Base-by-base conservation (phyloP, 2,888 invertebrate species). In the Helleia helle region DNA sequence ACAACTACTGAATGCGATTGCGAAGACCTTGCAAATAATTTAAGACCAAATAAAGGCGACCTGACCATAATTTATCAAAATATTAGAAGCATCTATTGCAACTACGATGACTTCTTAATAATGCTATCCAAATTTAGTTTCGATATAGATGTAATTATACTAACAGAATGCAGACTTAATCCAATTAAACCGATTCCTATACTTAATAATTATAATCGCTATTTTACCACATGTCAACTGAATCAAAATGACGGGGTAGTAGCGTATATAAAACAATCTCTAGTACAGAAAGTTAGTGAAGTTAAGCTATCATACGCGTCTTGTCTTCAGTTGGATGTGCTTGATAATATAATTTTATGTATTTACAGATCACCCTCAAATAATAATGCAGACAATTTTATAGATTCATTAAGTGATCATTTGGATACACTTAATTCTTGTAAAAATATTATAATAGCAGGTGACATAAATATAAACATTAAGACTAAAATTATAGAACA, bases 251-350 rank as follows among this genome's bases (percentile, higher is more conserved):
- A 46, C 41, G 46, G 29, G 24, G 37, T 42, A 24, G 46, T 36
- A 38, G 38, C 47, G 17, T 44, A 42, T 40, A 42, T 39, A 42
- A 50, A 48, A 47, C 27, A 26, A 17, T 14, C 4, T 8, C 15
- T 26, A 3, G 17, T 34, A 9, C 9, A 11, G 17, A 15, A 6
- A 2, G 11, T 38, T 9, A 4, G 12, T 11, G 38, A 38, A 28
- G 31, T 40, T 8, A 40, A 15, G 8, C 24, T 40, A 7, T 24
- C 8, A 6, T 14, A 40, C 14, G 13, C 15, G 25, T 25, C 24
- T 14, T 31, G 31, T 11, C 9, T 22, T n/a, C 17, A 34, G 34
- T 7, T 34, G 1, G 4, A 17, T 7, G 4, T 34, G 1, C n/a
- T 7, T 9, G 31, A 40, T 31, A 12, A 17, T 31, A 25, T 31